Evolutionary conservation across 2,113 vertebrate genomes (phyloP).

Genomic region (Gadus macrocephalus): DNA sequence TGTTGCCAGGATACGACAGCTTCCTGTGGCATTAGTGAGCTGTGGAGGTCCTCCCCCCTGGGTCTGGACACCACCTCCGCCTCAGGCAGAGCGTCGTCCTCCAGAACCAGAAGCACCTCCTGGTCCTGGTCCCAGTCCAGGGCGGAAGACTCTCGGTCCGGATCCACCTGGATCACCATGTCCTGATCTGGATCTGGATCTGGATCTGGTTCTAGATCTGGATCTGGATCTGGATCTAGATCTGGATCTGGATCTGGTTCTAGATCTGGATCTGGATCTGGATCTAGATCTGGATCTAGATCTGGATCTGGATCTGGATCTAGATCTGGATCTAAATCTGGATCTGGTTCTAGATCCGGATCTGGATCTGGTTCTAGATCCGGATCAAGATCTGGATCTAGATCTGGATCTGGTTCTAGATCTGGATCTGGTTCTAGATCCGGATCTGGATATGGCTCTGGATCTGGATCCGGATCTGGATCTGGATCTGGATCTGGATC

Average conservation of each 20-base stretch:
- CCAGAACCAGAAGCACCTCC: constrained; percentile 27
- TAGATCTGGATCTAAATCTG: no score
- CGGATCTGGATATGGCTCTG: constrained; percentile 48
- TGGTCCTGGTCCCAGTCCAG: constrained; percentile 13
- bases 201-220: constrained; percentile 35
- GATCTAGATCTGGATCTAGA: constrained; percentile 43
- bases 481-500: constrained; percentile 35
- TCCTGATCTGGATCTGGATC: constrained; percentile 51
- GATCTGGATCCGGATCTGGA: no score
- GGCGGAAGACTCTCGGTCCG: constrained; percentile 19
- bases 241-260: constrained; percentile 30
- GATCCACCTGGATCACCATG: constrained; percentile 47
- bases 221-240: no score
- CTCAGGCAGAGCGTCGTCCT: constrained; percentile 12
- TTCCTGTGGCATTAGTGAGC: no score
- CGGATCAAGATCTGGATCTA: no score
- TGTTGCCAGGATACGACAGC: no score
- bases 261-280: constrained; percentile 20
- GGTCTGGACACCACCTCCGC: constrained; percentile 2
- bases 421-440: constrained; percentile 43
- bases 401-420: constrained; percentile 9
- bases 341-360: no score
- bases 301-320: constrained; percentile 35
- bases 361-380: no score
- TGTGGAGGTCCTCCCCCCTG: background rate